Evolutionary conservation across 2,797 vertebrate species (phyloP), one percentile per base, ranked within the genome.

Genomic region (Chromobotia macracanthus): DNA sequence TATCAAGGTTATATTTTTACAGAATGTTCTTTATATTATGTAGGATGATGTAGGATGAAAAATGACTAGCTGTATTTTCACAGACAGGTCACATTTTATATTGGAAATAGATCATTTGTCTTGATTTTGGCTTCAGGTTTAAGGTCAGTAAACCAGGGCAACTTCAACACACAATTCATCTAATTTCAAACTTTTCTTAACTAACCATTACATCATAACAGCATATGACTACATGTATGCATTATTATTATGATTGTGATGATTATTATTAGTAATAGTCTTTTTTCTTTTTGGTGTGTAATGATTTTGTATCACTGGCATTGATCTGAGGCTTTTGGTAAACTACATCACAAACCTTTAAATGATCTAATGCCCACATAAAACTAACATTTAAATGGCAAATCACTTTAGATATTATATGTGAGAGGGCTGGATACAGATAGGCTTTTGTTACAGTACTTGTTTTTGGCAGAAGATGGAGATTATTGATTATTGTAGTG

Each of bases 181-280:
- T 71, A 10, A 79, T 79, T 71, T 72, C 21, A 63, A 61, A 23
- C 55, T 51, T 77, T 61, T 23, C 44, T 35, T 35, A 70, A 70
- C 66, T 75, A 66, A 75, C 73, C n/a, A 25, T 19, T 61, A 16
- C 28, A 31, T 28, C 28, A 28, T 28, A 4, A 28, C 28, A 28
- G 6, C 25, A 61, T 18, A 16, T 61, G 12, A 35, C 15, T 60
- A 10, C 23, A 11, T 35, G 19, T 23, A 73, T 2, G 12, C 16
- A 73, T 61, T 28, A 25, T 60, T 18, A 3, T 28, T 60, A 28
- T 28, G 28, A 28, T 7, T 5, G 7, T 28, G 28, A 28, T 28
- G 28, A 28, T 28, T 28, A 28, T 28, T 28, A 28, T 2, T 28
- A 28, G 28, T 2, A 28, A 4, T 2, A 28, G 28, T 6, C 4